These are phyloP conservation scores for Lagorchestes hirsutus DNA, from an alignment of 2,797 vertebrate genomes.

Conservation along the genomic window DNA sequence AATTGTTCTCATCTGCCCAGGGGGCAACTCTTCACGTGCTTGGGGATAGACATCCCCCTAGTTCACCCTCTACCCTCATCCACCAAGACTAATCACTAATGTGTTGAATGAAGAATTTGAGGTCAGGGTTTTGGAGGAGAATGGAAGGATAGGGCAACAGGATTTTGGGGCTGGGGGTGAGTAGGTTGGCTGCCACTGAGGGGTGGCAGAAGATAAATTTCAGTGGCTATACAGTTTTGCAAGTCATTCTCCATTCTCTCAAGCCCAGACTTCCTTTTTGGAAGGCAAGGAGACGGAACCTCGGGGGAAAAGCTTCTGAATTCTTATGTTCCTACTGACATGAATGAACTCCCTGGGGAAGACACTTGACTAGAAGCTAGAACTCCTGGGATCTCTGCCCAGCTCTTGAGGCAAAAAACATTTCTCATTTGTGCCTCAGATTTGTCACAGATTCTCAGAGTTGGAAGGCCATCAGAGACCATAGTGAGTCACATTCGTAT, in stretches of 20 bases:
- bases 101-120: neutral
- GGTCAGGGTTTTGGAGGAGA: neutral
- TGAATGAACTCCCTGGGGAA: neutral
- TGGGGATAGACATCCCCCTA: neutral
- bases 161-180: neutral
- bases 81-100: neutral
- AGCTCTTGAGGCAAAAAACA: neutral
- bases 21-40: neutral
- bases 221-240: neutral
- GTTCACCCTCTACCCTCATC: neutral
- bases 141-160: neutral
- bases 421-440: neutral
- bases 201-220: neutral
- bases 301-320: neutral
- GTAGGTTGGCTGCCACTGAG: neutral
- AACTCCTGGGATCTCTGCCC: neutral
- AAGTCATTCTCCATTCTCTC: neutral
- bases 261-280: neutral
- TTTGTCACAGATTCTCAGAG: neutral
- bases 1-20: neutral
- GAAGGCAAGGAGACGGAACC: neutral
- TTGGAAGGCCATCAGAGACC: neutral
- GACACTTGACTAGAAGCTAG: neutral
- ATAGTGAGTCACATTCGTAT: neutral
- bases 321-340: neutral